phyloP scores from a whole-genome alignment of 2,888 invertebrate species.

The Cantharis rustica region DNA sequence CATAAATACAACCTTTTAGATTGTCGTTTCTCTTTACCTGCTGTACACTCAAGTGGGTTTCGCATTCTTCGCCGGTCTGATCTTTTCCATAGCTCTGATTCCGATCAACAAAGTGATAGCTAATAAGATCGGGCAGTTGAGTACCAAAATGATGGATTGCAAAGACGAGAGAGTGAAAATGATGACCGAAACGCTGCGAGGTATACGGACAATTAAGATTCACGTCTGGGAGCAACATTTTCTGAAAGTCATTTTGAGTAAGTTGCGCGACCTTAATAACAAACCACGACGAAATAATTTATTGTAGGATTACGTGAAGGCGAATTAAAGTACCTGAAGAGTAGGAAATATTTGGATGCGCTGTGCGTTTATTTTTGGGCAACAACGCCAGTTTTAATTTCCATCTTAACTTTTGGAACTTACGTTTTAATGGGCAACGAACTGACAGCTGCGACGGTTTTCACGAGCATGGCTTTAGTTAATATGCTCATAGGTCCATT shows the following conservation, averaged over 20 bases:
- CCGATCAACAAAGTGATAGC: conserved; percentile 92
- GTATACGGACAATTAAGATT: conserved; percentile 88
- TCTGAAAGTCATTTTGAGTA: conserved; percentile 69
- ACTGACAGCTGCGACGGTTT: conserved; percentile 87
- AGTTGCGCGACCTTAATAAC: conserved; percentile 41
- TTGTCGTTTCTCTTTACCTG: conserved; percentile 79
- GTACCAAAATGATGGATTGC: conserved; percentile 84
- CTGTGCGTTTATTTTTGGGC: conserved; percentile 99
- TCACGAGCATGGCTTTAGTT: conserved; percentile 91
- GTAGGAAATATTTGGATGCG: conserved; percentile 95
- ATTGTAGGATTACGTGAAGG: conserved; percentile 65
- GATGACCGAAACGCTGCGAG: conserved; percentile 84
- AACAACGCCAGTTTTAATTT: conserved; percentile 90
- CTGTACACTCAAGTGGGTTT: conserved; percentile 87
- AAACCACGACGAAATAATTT: neutral
- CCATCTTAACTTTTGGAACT: conserved; percentile 80
- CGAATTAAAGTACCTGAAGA: conserved; percentile 79
- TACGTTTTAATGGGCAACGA: conserved; percentile 78
- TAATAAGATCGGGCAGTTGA: conserved; percentile 83
- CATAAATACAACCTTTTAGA: conserved; percentile 59
- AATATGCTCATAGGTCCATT: conserved; percentile 95
- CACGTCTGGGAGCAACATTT: conserved; percentile 95
- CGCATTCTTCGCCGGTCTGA: conserved; percentile 88
- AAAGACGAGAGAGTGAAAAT: conserved; percentile 90
- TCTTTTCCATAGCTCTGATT: conserved; percentile 84